Conservation (phyloP, 1,140 invertebrate genomes). For the Drosophila nasuta region DNA sequence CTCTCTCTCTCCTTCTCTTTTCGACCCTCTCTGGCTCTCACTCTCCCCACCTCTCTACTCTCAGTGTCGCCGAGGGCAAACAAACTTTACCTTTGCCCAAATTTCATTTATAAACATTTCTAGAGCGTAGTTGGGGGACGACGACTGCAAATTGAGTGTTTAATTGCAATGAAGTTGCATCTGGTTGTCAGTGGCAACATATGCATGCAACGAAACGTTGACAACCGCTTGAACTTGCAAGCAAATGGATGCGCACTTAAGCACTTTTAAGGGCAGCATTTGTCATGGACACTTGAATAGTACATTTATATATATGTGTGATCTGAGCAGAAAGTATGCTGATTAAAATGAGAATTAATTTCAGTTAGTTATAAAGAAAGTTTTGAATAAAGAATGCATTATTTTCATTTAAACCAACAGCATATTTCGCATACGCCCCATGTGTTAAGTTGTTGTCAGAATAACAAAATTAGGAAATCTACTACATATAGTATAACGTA, state of each 20-base stretch:
- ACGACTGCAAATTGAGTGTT: constrained; percentile 73
- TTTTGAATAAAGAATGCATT: too few species aligned
- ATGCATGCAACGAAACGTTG: constrained; percentile 39
- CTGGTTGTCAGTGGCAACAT: constrained; percentile 57
- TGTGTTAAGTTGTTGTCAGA: neutral
- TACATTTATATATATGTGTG: constrained; percentile 3
- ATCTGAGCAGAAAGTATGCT: neutral
- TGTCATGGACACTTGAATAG: neutral
- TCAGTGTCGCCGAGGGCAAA: constrained; percentile 35
- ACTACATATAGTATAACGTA: too few species aligned
- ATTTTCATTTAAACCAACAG: too few species aligned
- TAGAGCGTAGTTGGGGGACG: constrained; percentile 21
- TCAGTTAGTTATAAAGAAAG: too few species aligned
- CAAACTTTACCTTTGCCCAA: constrained; percentile 78
- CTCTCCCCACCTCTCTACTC: constrained; percentile 1
- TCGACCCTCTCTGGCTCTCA: neutral
- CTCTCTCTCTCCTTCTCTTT: constrained; percentile 17
- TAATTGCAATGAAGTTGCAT: constrained; percentile 72
- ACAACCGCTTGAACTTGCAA: constrained; percentile 29
- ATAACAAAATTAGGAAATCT: too few species aligned
- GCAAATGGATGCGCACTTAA: constrained; percentile 22
- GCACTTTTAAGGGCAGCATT: constrained; percentile 3
- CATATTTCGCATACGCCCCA: neutral
- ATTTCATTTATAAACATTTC: constrained; percentile 76
- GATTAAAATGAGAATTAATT: neutral